Evolutionary conservation across 2,888 invertebrate species (phyloP).

Genomic region (Vesta saturnalis): DNA sequence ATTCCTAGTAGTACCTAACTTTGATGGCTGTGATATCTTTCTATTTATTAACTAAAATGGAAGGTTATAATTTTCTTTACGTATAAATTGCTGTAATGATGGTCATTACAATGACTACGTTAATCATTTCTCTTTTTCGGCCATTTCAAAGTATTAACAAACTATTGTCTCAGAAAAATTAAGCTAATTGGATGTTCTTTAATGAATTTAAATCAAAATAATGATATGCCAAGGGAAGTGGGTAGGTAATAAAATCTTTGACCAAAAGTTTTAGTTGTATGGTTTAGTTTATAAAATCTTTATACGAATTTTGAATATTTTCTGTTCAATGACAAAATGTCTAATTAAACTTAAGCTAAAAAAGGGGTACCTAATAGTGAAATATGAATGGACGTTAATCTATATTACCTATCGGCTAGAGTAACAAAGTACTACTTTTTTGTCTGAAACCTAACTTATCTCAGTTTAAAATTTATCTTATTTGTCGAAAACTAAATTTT

Average conservation of each 20-base stretch:
- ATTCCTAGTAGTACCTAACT: slow-evolving; percentile 1
- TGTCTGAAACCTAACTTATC: no score
- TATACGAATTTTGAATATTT: background rate
- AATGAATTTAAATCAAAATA: no score
- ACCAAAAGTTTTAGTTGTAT: background rate
- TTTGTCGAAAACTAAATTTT: no score
- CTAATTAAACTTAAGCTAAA: no score
- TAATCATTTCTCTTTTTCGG: background rate
- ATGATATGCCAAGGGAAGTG: no score
- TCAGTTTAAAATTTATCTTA: no score
- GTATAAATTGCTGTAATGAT: background rate
- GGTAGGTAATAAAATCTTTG: no score
- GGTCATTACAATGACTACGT: background rate
- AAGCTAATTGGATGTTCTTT: background rate
- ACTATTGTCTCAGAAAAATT: no score
- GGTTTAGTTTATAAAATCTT: background rate
- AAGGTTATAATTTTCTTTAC: background rate
- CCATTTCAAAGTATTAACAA: background rate
- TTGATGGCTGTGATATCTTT: slow-evolving; percentile 1
- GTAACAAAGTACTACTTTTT: no score
- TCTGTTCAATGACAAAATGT: background rate
- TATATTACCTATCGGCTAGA: no score
- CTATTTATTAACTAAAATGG: background rate
- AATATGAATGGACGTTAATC: no score
- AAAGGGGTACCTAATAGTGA: no score